Conservation (phyloP, 2,797 vertebrate genomes). For the Petrocephalus schoutedeni region DNA sequence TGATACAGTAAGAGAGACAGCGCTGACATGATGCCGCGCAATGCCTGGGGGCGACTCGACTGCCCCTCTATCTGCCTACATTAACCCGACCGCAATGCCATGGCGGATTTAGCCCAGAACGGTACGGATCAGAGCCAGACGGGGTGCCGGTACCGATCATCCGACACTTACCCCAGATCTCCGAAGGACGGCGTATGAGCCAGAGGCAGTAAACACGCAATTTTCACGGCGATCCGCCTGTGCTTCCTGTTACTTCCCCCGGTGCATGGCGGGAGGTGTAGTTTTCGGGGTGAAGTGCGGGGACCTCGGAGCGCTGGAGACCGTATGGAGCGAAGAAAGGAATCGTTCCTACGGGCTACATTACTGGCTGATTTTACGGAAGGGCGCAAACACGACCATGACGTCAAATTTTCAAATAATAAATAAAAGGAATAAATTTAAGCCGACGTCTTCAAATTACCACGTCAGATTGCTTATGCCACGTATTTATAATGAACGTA, state of each 20-base stretch:
- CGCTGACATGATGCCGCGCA: not conserved
- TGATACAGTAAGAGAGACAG: not conserved
- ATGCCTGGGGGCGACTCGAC: not conserved
- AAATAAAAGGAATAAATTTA: not conserved
- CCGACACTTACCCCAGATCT: conserved; percentile 16
- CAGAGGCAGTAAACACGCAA: not conserved
- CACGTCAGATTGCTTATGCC: not conserved
- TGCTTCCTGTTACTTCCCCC: conserved; percentile 18
- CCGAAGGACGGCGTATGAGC: not conserved
- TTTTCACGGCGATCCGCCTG: not conserved
- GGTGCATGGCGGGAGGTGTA: conserved; percentile 14
- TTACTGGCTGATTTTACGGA: not conserved
- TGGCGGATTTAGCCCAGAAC: not conserved
- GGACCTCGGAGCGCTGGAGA: too few species aligned
- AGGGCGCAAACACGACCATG: not conserved
- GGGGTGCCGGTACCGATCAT: not conserved
- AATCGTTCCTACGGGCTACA: not conserved
- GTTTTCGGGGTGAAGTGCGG: not conserved
- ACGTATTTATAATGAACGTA: not conserved
- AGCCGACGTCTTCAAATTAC: not conserved
- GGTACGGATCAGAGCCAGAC: not conserved
- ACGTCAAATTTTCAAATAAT: not conserved
- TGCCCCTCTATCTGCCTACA: not conserved
- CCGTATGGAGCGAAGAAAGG: not conserved
- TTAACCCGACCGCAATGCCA: not conserved